Base-by-base conservation (phyloP, 1,140 invertebrate species). In the Camponotus floridanus region DNA sequence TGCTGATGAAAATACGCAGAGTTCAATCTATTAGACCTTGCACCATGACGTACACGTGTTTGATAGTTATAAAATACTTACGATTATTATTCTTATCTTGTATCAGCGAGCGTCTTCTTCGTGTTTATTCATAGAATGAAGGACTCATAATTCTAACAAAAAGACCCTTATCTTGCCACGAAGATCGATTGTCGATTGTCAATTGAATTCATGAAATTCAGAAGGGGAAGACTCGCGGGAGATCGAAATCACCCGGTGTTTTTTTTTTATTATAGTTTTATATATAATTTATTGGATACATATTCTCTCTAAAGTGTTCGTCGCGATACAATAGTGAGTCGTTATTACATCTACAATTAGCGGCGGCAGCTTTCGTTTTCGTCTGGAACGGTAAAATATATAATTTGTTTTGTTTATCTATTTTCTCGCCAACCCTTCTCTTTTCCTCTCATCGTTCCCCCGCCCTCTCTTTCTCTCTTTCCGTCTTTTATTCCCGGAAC, bases 311-410 rank as follows among this genome's bases (percentile, higher is more conserved):
- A 85, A 90, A 71, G 79, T 85, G 85, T 86, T 86, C 84, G 86
- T 87, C 61, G 74, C 73, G 70, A 55, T 90, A 76, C 85, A 81
- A 85, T 91, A 76, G 86, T 86, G 87, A 88, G 76, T 90, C 86
- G 73, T 90, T 85, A 90, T 87, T 90, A 90, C 80, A 87, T 91
- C 87, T 90, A 92, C 86, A 87, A 92, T 76, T 91, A 93, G 86
- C 90, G 88, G 89, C 91, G 91, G 88, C 92, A 93, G 88, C 91
- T 91, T 74, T 88, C 21, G 86, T 88, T 91, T 92, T 92, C 85
- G n/a, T 92, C 91, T 92, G 91, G 90, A 90, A 92, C 91, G 92
- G 90, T 87, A 92, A 92, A 92, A 92, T 92, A 92, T 92, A 92
- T 88, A 90, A 85, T 91, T 85, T 85, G 78, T 90, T 88, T 90